Evolutionary conservation across 2,888 invertebrate genomes (phyloP).

Genomic region (Drosophila pseudotakahashii): DNA sequence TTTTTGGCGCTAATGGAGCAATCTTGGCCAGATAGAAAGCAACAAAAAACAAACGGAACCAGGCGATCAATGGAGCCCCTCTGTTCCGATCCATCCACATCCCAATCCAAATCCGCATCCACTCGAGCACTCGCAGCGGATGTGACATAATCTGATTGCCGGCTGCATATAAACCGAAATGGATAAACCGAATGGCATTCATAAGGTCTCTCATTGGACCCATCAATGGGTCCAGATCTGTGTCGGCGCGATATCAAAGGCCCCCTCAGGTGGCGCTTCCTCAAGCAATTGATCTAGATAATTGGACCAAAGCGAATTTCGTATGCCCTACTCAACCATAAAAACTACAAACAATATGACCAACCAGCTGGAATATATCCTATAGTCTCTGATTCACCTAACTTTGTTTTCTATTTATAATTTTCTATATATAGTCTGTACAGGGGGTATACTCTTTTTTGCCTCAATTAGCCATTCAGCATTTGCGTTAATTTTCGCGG

Average conservation of each 20-base stretch:
- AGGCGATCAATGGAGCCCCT: conserved; percentile 35
- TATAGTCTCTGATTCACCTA: background rate
- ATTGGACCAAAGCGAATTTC: conserved; percentile 19
- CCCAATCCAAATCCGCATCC: conserved; percentile 36
- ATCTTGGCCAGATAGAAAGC: conserved; percentile 36
- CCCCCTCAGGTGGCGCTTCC: conserved; percentile 74
- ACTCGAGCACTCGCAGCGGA: conserved; percentile 54
- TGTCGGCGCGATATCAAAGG: conserved; percentile 75
- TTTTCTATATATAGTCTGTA: conserved; percentile 3
- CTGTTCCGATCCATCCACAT: conserved; percentile 26
- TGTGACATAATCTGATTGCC: conserved; percentile 72
- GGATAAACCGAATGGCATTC: conserved; percentile 71
- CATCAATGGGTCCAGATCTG: conserved; percentile 57
- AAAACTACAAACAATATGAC: background rate
- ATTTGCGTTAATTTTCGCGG: conserved; percentile 76
- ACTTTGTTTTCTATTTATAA: conserved; percentile 1
- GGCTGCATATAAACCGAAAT: conserved; percentile 36
- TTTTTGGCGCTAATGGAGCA: conserved; percentile 68
- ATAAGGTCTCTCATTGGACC: conserved; percentile 45
- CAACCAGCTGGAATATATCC: background rate
- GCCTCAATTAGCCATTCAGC: conserved; percentile 64
- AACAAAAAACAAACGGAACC: conserved; percentile 17
- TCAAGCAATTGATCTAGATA: conserved; percentile 28
- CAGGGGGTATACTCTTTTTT: background rate
- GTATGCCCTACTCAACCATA: conserved; percentile 14